Conservation (phyloP, 2,113 vertebrate species). For the Mus spicilegus region DNA sequence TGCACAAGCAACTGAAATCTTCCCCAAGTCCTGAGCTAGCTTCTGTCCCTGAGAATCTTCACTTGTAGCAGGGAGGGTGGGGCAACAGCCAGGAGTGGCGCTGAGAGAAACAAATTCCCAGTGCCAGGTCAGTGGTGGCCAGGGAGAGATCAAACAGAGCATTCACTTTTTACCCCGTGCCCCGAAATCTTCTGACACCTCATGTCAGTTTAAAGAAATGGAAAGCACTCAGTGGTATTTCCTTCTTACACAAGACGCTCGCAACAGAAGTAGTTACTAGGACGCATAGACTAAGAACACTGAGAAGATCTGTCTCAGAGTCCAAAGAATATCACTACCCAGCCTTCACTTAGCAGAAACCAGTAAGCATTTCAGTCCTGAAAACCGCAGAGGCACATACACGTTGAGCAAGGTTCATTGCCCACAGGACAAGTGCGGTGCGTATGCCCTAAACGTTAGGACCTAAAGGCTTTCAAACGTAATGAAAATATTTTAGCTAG, state of each 20-base stretch:
- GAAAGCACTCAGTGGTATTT: background rate
- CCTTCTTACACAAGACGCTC: background rate
- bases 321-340: background rate
- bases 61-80: background rate
- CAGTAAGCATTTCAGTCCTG: background rate
- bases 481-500: background rate
- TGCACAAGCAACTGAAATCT: background rate
- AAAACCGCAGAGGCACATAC: rapidly evolving
- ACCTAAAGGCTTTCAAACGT: background rate
- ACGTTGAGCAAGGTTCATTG: background rate
- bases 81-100: background rate
- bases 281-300: background rate
- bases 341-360: slow-evolving; percentile 15
- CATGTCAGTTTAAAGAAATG: background rate
- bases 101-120: background rate
- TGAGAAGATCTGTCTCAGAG: background rate
- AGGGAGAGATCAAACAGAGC: background rate
- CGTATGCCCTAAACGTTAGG: background rate
- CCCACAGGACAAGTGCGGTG: background rate
- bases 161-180: background rate
- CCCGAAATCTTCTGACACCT: background rate
- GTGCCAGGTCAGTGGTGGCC: background rate
- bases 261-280: background rate
- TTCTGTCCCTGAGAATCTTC: background rate
- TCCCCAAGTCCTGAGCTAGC: background rate